A percentile compares a stretch with the other conserved stretches of the same genome.
phyloP scores from a whole-genome alignment of 1,140 invertebrate species.

The Drosophila kanapiae region DNA sequence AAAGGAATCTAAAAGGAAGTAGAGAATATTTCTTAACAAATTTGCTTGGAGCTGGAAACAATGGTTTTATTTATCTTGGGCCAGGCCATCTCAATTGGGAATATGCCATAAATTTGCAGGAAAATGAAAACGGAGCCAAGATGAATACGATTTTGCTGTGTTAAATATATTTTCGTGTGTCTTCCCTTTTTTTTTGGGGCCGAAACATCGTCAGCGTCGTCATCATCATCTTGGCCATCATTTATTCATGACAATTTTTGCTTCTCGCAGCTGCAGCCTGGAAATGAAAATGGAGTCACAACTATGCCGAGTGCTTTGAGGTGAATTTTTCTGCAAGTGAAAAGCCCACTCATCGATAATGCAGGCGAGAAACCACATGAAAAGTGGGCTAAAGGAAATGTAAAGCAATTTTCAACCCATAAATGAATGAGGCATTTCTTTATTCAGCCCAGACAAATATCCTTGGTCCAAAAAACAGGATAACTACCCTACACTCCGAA shows the following conservation, averaged over 20 bases:
- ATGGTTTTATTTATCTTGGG: constrained; percentile 41
- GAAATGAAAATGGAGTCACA: constrained; percentile 51
- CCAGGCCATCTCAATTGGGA: constrained; percentile 45
- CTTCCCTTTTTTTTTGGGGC: constrained; percentile 27
- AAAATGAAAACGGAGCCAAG: constrained; percentile 28
- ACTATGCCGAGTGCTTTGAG: constrained; percentile 50
- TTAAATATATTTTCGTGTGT: constrained; percentile 47
- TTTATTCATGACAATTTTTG: constrained; percentile 70
- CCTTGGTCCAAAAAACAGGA: not conserved
- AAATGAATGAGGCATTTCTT: constrained; percentile 42
- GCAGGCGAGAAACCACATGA: constrained; percentile 53
- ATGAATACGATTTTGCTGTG: constrained; percentile 30
- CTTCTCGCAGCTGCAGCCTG: constrained; percentile 39
- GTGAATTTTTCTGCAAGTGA: constrained; percentile 47
- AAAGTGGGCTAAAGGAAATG: constrained; percentile 30
- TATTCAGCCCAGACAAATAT: constrained; percentile 7
- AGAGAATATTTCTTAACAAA: constrained; percentile 30
- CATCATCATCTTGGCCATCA: constrained; percentile 46
- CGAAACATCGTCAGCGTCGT: constrained; percentile 17
- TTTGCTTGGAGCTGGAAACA: constrained; percentile 11
- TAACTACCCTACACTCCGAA: not conserved
- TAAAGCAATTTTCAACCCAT: constrained; percentile 54
- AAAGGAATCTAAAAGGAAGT: not conserved
- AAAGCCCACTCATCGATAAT: constrained; percentile 65
- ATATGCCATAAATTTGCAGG: constrained; percentile 65